Evolutionary conservation across 2,888 invertebrate species (phyloP).

Genomic region (Iselma pallidipennis): DNA sequence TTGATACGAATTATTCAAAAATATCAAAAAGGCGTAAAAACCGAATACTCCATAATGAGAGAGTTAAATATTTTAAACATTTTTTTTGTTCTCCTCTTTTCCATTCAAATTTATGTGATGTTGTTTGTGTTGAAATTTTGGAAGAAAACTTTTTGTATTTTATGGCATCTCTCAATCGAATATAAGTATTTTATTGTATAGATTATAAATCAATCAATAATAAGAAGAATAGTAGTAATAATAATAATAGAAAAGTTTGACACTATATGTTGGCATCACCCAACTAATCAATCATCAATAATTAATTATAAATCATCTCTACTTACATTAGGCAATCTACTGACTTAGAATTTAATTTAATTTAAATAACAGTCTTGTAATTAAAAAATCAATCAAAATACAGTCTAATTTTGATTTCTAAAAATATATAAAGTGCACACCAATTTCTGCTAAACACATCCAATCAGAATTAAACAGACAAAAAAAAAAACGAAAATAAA

Average conservation of each 20-base stretch:
- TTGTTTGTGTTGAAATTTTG: no score
- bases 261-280: background rate
- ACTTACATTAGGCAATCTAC: conserved; percentile 33
- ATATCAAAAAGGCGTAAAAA: background rate
- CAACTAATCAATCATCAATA: conserved; percentile 1
- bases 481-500: background rate
- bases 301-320: conserved; percentile 9
- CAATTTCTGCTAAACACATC: conserved; percentile 7
- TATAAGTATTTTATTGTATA: background rate
- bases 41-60: no score
- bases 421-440: conserved; percentile 11
- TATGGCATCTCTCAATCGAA: background rate
- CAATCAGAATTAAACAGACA: background rate
- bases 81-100: no score
- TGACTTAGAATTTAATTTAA: conserved; percentile 38
- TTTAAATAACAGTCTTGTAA: conserved; percentile 41
- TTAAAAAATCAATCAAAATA: conserved; percentile 21
- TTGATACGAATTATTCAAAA: background rate
- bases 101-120: background rate
- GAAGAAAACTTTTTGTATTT: no score
- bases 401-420: conserved; percentile 27
- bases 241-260: conserved; percentile 2
- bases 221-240: background rate
- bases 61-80: no score
- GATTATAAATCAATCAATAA: background rate